Evolutionary conservation across 2,113 vertebrate species (phyloP).

Genomic region (Rana temporaria): DNA sequence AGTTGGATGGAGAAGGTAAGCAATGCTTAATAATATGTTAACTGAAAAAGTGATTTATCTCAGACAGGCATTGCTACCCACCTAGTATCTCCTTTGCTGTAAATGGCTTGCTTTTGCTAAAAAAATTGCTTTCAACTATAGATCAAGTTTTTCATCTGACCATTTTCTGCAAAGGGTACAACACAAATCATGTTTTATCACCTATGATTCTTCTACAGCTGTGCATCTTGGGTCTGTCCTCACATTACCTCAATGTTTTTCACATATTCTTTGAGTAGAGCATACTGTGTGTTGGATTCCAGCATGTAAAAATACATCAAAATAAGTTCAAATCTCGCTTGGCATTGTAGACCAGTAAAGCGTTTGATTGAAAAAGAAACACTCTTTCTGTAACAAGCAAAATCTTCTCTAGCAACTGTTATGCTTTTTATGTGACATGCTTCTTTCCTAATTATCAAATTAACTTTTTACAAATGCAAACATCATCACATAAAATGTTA

Average conservation of each 20-base stretch:
- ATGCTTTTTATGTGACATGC: background rate
- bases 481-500: background rate
- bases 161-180: background rate
- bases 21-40: no score
- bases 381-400: background rate
- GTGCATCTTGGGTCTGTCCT: background rate
- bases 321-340: background rate
- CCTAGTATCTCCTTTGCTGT: no score
- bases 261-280: background rate
- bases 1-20: no score
- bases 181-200: background rate
- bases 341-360: background rate
- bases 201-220: background rate
- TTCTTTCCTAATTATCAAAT: slow-evolving; percentile 7
- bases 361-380: background rate
- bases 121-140: background rate
- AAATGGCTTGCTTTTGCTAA: no score
- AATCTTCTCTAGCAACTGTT: background rate
- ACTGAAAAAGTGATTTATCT: no score
- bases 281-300: background rate
- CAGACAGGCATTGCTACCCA: no score
- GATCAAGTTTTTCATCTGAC: background rate
- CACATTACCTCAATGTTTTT: background rate
- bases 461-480: slow-evolving; percentile 6
- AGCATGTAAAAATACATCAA: background rate